Evolutionary conservation across 2,888 invertebrate species (phyloP).

Genomic region (Sipunculus nudus): DNA sequence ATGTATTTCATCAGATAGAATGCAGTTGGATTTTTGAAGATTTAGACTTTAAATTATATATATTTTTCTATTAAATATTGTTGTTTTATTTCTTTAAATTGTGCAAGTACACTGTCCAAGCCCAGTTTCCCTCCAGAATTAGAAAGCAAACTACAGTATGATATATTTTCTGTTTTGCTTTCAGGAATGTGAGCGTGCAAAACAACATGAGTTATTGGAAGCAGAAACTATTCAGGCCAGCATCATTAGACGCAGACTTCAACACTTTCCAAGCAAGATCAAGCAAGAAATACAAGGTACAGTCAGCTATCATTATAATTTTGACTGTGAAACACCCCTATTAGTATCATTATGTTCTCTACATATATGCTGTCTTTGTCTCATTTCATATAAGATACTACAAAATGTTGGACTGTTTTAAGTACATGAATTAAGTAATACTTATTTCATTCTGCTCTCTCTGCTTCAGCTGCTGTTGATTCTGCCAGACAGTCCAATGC

Average conservation of each 20-base stretch:
- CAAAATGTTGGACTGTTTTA: no score
- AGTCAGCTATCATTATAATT: neutral
- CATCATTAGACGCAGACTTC: constrained; percentile 58
- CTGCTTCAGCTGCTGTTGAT: constrained; percentile 56
- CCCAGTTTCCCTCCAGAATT: no score
- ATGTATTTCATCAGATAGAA: no score
- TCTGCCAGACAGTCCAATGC: constrained; percentile 62
- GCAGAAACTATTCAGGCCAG: constrained; percentile 64
- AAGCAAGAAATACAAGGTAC: constrained; percentile 60
- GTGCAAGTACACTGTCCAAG: no score
- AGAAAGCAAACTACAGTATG: no score
- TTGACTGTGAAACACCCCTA: no score
- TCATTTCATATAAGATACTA: no score
- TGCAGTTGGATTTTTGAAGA: neutral
- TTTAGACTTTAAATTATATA: neutral
- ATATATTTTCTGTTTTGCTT: no score
- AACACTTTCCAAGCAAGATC: constrained; percentile 55
- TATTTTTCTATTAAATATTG: neutral
- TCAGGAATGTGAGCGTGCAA: constrained; percentile 54
- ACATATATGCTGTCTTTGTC: no score
- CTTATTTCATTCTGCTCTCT: neutral
- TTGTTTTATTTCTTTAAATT: neutral
- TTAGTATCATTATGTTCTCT: no score
- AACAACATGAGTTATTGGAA: constrained; percentile 59
- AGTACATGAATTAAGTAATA: constrained; percentile 13